Evolutionary conservation across 2,797 vertebrate genomes (phyloP), one percentile per base, ranked within the genome.

Genomic region (Salarias fasciatus): DNA sequence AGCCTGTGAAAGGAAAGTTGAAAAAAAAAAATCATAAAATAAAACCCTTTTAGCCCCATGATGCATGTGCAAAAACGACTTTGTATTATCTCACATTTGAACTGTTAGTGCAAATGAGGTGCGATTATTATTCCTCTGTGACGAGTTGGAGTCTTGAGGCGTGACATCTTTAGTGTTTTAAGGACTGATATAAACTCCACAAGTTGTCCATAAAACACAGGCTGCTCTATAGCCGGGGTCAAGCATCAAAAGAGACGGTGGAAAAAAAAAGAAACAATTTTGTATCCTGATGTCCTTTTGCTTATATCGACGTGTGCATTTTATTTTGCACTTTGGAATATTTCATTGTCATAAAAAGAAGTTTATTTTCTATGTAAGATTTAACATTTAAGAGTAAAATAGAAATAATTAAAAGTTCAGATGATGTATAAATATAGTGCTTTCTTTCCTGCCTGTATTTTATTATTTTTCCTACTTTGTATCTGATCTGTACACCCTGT

Each of bases 271-370:
- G 63, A 41, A 70, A 63, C 45, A 62, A 14, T 84, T 90, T 88
- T 87, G 48, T 87, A 89, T 85, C 78, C 76, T 70, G 78, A 84
- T 87, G 84, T 92, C 59, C 82, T 88, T 41, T 84, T 81, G 88
- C 87, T 91, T 90, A 82, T 78, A 80, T 86, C 40, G 36, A 79
- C 30, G 63, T 83, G 79, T 88, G 79, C 69, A 24, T 88, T 91
- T 92, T 89, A 82, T 80, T 91, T 91, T 90, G 88, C 88, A 91
- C 89, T 90, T 88, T 86, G 87, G 78, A 83, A 88, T 88, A 89
- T 86, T 88, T 91, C 86, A 83, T 87, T 89, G 84, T 87, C 79
- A 88, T 77, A 87, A 88, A 24, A 86, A 88, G 63, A 88, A 82
- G 62, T 88, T 89, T 86, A 91, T 92, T 92, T 93, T 92, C 83